Conservation (phyloP, 2,888 invertebrate species). For the Euplagia quadripunctaria region DNA sequence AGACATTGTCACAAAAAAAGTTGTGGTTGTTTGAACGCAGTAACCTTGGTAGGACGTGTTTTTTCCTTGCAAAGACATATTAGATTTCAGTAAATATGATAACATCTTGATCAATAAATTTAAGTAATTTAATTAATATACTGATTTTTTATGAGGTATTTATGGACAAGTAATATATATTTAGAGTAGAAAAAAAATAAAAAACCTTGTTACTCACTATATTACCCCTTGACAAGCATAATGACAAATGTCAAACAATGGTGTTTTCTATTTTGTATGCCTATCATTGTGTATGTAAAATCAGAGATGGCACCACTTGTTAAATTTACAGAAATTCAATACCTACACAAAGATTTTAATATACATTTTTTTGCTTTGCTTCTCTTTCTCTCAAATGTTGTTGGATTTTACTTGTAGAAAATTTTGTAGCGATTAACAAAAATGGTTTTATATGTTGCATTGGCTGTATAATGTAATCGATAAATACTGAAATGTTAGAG, state of each 20-base stretch:
- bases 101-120: background rate
- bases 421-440: slow-evolving; percentile 41
- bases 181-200: background rate
- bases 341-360: slow-evolving; percentile 55
- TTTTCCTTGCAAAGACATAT: slow-evolving; percentile 24
- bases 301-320: slow-evolving; percentile 75
- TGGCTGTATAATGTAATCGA: slow-evolving; percentile 33
- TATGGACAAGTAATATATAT: background rate
- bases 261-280: slow-evolving; percentile 41
- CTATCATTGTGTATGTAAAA: slow-evolving; percentile 25
- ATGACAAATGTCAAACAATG: slow-evolving; percentile 54
- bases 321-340: slow-evolving; percentile 75
- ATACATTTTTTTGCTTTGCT: slow-evolving; percentile 66
- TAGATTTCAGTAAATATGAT: background rate
- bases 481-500: slow-evolving; percentile 59
- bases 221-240: slow-evolving; percentile 67
- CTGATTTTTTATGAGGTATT: background rate
- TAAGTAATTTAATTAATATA: background rate
- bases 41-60: slow-evolving; percentile 66
- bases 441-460: slow-evolving; percentile 40
- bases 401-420: slow-evolving; percentile 44
- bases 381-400: slow-evolving; percentile 69
- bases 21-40: slow-evolving; percentile 69
- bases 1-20: slow-evolving; percentile 86
- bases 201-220: slow-evolving; percentile 2